Evolutionary conservation across 2,888 invertebrate species (phyloP).

Genomic region (Morinoia aosen): DNA sequence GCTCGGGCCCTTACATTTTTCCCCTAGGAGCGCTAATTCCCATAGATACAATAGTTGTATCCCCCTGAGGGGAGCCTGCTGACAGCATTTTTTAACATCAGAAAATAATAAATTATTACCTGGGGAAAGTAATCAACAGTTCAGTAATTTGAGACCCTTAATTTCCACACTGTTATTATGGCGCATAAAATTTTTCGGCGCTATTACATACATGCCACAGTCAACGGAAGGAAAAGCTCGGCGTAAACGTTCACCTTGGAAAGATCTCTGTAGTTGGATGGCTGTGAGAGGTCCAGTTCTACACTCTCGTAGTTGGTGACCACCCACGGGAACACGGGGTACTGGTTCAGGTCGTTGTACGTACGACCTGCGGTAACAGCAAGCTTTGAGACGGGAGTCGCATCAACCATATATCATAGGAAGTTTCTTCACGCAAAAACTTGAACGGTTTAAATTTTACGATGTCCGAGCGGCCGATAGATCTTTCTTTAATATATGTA

Average conservation of each 20-base stretch:
- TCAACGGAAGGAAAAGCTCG: not conserved
- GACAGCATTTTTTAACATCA: too few species aligned
- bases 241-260: constrained; percentile 80
- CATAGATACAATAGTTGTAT: too few species aligned
- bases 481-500: too few species aligned
- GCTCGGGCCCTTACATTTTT: too few species aligned
- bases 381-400: not conserved
- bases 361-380: constrained; percentile 84
- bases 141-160: not conserved
- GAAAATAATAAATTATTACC: not conserved
- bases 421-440: not conserved
- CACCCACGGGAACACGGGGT: constrained; percentile 99
- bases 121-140: not conserved
- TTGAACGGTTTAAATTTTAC: not conserved
- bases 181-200: not conserved
- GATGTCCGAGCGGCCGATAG: too few species aligned
- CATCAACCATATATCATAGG: not conserved
- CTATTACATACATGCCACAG: not conserved
- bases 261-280: constrained; percentile 97
- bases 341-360: constrained; percentile 99
- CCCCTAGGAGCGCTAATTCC: too few species aligned
- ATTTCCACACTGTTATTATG: not conserved
- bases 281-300: constrained; percentile 94
- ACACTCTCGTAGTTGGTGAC: constrained; percentile 98
- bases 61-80: too few species aligned